These are phyloP conservation scores for Muscidifurax raptorellus DNA, from an alignment of 1,140 invertebrate genomes.

Conservation along the genomic window DNA sequence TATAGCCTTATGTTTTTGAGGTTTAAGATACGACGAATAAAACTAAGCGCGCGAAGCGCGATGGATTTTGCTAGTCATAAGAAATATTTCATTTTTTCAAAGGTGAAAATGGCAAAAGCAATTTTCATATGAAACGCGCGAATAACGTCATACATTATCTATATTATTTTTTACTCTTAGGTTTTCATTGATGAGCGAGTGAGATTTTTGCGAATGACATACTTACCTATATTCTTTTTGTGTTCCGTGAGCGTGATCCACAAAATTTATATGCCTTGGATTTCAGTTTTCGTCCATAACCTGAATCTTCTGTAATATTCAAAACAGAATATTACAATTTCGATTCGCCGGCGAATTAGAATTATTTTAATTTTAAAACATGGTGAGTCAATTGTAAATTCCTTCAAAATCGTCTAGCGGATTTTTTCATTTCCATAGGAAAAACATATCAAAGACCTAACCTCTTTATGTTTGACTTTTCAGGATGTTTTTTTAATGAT, in stretches of 20 bases:
- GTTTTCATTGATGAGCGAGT: no score
- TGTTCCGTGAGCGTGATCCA: conserved; percentile 35
- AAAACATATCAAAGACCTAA: conserved; percentile 49
- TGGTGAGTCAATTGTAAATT: conserved; percentile 41
- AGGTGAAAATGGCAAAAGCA: no score
- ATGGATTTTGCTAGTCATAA: no score
- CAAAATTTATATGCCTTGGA: conserved; percentile 30
- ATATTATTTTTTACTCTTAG: no score
- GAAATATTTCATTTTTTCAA: no score
- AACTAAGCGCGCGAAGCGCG: no score
- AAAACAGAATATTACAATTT: not conserved
- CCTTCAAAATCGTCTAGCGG: not conserved
- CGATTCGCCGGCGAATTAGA: not conserved
- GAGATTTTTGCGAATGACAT: not conserved
- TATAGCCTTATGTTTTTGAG: no score
- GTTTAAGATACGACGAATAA: no score
- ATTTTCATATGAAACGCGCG: no score
- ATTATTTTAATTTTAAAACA: conserved; percentile 23
- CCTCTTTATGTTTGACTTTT: conserved; percentile 60
- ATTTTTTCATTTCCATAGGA: not conserved
- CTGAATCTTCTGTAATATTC: conserved; percentile 4
- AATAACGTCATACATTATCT: no score
- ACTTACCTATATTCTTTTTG: conserved; percentile 22
- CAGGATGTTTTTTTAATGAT: conserved; percentile 99
- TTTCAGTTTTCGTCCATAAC: conserved; percentile 15